These are phyloP conservation scores for Galerucella pusilla DNA, from an alignment of 2,888 invertebrate species.

Conservation along the genomic window DNA sequence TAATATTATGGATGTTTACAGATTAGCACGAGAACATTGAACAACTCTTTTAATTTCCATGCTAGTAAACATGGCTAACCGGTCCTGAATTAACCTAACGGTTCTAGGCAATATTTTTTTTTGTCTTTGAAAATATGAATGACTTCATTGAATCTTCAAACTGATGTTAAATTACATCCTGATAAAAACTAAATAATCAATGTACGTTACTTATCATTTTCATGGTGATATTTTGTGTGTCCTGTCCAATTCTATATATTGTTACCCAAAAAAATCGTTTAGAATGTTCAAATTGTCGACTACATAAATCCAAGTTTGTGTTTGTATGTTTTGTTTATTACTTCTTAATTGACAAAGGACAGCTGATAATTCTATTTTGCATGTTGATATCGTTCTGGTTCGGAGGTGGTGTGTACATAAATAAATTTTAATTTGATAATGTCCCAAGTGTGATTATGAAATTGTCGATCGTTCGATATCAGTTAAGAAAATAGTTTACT, in stretches of 20 bases:
- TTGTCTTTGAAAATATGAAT: too few species aligned
- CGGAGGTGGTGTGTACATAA: neutral
- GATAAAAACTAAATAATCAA: too few species aligned
- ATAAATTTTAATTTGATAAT: neutral
- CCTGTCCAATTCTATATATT: neutral
- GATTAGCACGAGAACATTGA: too few species aligned
- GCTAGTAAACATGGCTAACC: too few species aligned
- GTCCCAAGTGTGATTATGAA: constrained; percentile 1
- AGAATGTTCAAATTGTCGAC: neutral
- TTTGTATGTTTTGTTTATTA: neutral
- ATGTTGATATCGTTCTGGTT: constrained; percentile 1
- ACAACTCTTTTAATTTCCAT: too few species aligned
- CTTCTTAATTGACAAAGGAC: neutral
- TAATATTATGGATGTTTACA: too few species aligned
- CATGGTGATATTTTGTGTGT: too few species aligned
- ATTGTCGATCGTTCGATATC: neutral
- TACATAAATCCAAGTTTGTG: neutral
- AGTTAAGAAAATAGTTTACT: constrained; percentile 9
- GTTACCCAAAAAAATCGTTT: neutral
- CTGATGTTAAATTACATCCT: too few species aligned
- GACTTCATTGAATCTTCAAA: too few species aligned
- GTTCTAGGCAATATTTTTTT: too few species aligned
- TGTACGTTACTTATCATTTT: too few species aligned
- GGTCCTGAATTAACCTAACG: too few species aligned
- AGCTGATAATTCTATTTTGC: constrained; percentile 8